Evolutionary conservation across 2,888 invertebrate species (phyloP).

Genomic region (Scrobipalpa costella): DNA sequence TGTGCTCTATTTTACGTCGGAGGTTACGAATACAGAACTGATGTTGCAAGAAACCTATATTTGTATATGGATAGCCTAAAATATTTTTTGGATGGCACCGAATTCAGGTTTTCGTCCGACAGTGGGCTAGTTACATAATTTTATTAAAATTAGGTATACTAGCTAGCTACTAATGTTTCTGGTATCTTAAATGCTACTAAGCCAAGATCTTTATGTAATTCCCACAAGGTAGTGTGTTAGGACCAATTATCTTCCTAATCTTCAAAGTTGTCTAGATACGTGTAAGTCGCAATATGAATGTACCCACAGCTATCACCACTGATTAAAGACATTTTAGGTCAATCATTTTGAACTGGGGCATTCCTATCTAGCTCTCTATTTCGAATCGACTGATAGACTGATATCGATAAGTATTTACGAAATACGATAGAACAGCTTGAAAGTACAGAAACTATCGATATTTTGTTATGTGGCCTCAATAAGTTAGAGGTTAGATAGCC

Average conservation of each 20-base stretch:
- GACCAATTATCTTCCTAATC: too few relatives aligned
- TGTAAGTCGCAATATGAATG: neutral
- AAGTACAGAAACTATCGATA: conserved; percentile 21
- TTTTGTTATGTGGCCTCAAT: conserved; percentile 27
- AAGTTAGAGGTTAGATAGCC: conserved; percentile 17
- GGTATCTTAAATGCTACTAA: neutral
- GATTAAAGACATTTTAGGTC: conserved; percentile 26
- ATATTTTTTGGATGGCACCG: too few relatives aligned
- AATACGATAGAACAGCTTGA: conserved; percentile 16
- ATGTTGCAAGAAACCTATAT: too few relatives aligned
- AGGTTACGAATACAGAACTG: too few relatives aligned
- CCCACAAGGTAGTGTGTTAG: too few relatives aligned
- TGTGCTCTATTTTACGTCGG: too few relatives aligned
- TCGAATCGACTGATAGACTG: conserved; percentile 23
- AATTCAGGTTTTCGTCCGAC: too few relatives aligned
- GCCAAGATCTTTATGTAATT: too few relatives aligned
- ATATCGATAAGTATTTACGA: conserved; percentile 26
- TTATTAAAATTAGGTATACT: too few relatives aligned
- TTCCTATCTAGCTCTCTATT: conserved; percentile 12
- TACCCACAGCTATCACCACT: conserved; percentile 7
- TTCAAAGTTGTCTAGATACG: neutral
- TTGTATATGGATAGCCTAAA: too few relatives aligned
- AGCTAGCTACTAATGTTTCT: neutral
- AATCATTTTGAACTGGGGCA: conserved; percentile 27
- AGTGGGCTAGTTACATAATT: too few relatives aligned